A percentile compares a stretch with the other conserved stretches of the same genome.
These are phyloP conservation scores for Euthynnus affinis DNA, from an alignment of 2,797 vertebrate species.

Conservation along the genomic window DNA sequence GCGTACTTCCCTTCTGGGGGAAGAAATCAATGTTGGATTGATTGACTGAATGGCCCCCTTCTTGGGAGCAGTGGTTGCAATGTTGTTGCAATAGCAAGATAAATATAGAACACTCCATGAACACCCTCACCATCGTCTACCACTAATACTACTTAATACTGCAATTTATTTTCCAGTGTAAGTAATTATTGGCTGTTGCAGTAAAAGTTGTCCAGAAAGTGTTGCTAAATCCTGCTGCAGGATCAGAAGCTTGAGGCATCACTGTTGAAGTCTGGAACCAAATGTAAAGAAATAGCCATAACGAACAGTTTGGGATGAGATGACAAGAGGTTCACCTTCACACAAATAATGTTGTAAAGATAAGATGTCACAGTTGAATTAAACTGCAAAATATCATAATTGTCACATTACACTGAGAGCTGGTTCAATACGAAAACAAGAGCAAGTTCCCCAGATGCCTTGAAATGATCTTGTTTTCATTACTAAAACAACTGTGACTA, in stretches of 20 bases:
- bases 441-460: too few relatives aligned
- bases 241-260: slow-evolving; percentile 17
- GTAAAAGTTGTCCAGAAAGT: slow-evolving; percentile 13
- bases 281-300: not conserved
- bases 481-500: too few relatives aligned
- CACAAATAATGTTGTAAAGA: too few relatives aligned
- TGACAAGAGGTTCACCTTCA: too few relatives aligned
- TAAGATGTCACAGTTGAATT: too few relatives aligned
- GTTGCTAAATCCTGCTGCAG: slow-evolving; percentile 26
- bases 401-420: too few relatives aligned
- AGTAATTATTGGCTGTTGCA: slow-evolving; percentile 30
- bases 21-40: slow-evolving; percentile 43
- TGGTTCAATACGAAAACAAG: too few relatives aligned
- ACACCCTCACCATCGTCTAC: not conserved
- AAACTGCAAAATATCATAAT: too few relatives aligned
- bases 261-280: not conserved
- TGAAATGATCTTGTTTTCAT: too few relatives aligned
- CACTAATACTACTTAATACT: slow-evolving; percentile 40
- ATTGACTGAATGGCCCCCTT: slow-evolving; percentile 17
- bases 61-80: slow-evolving; percentile 14
- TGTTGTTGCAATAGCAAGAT: slow-evolving; percentile 14
- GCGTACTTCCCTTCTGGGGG: slow-evolving; percentile 3
- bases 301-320: not conserved
- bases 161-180: slow-evolving; percentile 37
- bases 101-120: slow-evolving; percentile 29